These are phyloP conservation scores for Anolis sagrei DNA, from an alignment of 2,113 vertebrate genomes.

Conservation along the genomic window DNA sequence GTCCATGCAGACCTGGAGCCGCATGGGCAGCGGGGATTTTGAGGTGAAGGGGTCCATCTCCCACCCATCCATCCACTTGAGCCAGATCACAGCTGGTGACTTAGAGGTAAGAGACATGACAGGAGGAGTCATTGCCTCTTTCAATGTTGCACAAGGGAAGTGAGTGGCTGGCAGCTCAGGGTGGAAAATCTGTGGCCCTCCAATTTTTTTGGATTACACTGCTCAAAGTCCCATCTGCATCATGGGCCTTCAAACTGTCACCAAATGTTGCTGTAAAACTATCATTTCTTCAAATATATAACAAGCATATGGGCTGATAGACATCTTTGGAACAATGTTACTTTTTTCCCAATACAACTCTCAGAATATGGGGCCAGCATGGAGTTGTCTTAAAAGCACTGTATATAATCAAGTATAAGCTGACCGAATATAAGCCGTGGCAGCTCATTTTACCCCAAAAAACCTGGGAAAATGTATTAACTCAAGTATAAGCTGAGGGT, in stretches of 20 bases:
- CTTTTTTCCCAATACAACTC: neutral
- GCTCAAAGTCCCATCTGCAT: neutral
- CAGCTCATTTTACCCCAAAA: no score
- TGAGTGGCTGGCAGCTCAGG: neutral
- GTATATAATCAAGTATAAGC: no score
- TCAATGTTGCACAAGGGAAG: neutral
- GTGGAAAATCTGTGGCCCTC: neutral
- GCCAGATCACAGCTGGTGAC: constrained; percentile 35
- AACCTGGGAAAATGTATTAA: no score
- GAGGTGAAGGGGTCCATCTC: constrained; percentile 29
- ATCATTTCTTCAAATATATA: neutral
- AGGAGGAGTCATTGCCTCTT: neutral
- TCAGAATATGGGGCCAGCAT: no score
- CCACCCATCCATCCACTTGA: constrained; percentile 27
- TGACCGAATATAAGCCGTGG: no score
- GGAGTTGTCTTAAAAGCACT: no score
- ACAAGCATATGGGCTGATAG: neutral
- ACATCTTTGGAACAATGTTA: neutral
- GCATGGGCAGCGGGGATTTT: constrained; percentile 33
- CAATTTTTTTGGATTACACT: neutral
- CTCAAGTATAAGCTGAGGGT: no score
- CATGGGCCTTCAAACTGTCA: neutral
- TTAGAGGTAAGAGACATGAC: constrained; percentile 18
- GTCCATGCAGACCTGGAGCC: constrained; percentile 30
- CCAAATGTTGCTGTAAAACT: neutral